phyloP scores from a whole-genome alignment of 1,140 invertebrate species.

The Drosophila parvula region DNA sequence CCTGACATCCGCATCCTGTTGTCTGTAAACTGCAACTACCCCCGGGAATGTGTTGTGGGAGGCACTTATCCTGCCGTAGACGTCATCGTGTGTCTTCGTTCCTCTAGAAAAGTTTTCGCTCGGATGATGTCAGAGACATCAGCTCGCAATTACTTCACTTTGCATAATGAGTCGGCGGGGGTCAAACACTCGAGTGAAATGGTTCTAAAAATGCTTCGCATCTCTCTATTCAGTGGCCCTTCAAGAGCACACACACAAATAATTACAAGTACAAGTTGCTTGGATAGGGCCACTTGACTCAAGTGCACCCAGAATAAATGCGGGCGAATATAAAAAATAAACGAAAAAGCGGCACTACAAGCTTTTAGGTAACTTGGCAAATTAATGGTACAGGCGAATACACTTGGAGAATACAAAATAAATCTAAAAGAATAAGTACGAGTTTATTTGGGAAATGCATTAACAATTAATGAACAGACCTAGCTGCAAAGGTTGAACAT shows the following conservation, averaged over 20 bases:
- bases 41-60: constrained; percentile 25
- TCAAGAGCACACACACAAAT: constrained; percentile 58
- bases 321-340: background rate
- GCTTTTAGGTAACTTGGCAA: constrained; percentile 53
- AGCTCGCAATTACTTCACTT: constrained; percentile 74
- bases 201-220: constrained; percentile 19
- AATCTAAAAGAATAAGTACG: background rate
- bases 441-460: background rate
- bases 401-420: background rate
- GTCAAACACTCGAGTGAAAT: constrained; percentile 42
- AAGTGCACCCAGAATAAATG: constrained; percentile 35
- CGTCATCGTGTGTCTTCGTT: constrained; percentile 35
- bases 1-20: constrained; percentile 70
- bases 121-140: constrained; percentile 47
- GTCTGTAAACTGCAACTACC: constrained; percentile 54
- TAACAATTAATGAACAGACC: too few species aligned
- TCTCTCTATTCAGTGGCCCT: constrained; percentile 27
- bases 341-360: constrained; percentile 26
- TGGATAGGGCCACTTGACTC: constrained; percentile 46
- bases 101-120: constrained; percentile 56
- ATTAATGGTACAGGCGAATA: constrained; percentile 43
- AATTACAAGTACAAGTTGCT: constrained; percentile 54
- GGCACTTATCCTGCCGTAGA: constrained; percentile 61
- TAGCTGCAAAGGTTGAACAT: too few species aligned
- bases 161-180: constrained; percentile 63